Evolutionary conservation across 2,113 vertebrate genomes (phyloP), one percentile per base, ranked within the genome.

Genomic region (Callospermophilus lateralis): DNA sequence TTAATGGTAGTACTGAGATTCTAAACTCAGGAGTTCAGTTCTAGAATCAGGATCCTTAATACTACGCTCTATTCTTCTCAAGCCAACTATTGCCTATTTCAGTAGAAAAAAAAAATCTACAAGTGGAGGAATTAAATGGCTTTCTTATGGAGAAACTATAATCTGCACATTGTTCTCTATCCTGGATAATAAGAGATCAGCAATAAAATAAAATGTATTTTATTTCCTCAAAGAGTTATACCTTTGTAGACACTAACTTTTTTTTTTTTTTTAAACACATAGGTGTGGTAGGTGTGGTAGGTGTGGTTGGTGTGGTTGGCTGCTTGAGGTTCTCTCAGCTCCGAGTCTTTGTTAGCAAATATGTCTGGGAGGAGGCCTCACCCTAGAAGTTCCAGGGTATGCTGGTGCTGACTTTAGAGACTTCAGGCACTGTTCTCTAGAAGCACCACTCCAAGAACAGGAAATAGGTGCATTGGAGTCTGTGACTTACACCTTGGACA

Each of bases 191-290:
- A 85, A 74, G 51, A 93, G 63, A 93, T 42, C 89, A 94, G 24
- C 26, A 73, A 93, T 24, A 30, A 32, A 74, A 51, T 80, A 68
- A 95, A 90, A 70, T 58, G 16, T 48, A 8, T 74, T 94, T 93
- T 80, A 91, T 76, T 96, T 96, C 39, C 91, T 96, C 67, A 81
- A 74, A 73, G 42, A 95, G 37, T 70, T 58, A 87, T 34, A 87
- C 37, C 70, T 94, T 93, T 94, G 58, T 94, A 94, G 45, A 76
- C 77, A 81, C 53, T 51, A 74, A 67, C 28, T 83, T 63, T 34
- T 80, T 74, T 81, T 74, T 81, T 97, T 90, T 78, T 53, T 53
- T 53, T 15, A 51, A 15, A 90, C 32, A 76, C 20, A 89, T 65
- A 73, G 91, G 78, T 95, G 70, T 90, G 94, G 89, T 80, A 42